A percentile compares a stretch with the other conserved stretches of the same genome.
Conservation (phyloP, 2,888 invertebrate genomes). For the Pachliopta kotzebuea region DNA sequence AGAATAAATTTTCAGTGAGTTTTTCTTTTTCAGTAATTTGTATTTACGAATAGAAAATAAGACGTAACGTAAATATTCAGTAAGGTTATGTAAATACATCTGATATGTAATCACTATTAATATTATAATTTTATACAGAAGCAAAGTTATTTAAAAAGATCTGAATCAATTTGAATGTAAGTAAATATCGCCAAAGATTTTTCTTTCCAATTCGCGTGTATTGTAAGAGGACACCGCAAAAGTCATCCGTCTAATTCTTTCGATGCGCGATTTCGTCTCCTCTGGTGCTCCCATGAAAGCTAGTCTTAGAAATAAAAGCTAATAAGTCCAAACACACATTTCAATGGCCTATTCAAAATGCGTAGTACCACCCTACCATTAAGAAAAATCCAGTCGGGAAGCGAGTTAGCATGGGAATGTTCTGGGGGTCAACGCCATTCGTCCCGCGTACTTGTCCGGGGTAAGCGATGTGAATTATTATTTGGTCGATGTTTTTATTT, state of each 20-base stretch:
- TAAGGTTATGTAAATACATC: no score
- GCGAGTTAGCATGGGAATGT: constrained; percentile 72
- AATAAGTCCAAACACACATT: constrained; percentile 70
- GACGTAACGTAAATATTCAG: no score
- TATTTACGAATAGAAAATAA: no score
- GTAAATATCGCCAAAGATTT: neutral
- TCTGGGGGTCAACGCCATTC: constrained; percentile 79
- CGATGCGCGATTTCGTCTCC: constrained; percentile 34
- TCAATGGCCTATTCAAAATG: constrained; percentile 68
- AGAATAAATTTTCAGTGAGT: no score
- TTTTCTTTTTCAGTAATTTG: no score
- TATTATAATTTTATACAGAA: no score
- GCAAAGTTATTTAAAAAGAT: no score
- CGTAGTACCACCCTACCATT: constrained; percentile 68
- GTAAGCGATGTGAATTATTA: constrained; percentile 77
- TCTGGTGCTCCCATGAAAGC: constrained; percentile 55
- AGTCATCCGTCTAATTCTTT: constrained; percentile 41
- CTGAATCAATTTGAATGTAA: neutral
- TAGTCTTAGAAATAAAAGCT: constrained; percentile 73
- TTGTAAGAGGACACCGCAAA: constrained; percentile 25
- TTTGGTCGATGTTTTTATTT: constrained; percentile 79
- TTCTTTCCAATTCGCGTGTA: neutral
- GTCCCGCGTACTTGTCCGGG: constrained; percentile 69
- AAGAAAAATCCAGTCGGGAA: constrained; percentile 71
- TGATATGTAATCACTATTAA: no score